Evolutionary conservation across 2,888 invertebrate species (phyloP).

Genomic region (Anticlea derivata): DNA sequence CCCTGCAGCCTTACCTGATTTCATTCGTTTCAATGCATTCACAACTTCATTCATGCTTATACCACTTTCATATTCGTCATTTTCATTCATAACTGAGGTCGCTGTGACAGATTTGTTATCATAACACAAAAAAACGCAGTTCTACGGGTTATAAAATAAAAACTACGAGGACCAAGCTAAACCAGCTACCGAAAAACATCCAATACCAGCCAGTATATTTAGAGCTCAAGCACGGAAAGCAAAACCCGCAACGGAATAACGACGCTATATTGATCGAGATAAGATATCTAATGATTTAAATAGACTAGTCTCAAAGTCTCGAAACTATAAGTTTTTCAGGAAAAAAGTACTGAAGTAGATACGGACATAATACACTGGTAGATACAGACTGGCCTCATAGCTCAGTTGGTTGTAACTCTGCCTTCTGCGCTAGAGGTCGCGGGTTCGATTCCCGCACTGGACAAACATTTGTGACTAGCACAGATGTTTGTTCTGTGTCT

Average conservation of each 20-base stretch:
- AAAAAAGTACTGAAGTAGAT: conserved; percentile 4
- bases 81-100: too few relatives aligned
- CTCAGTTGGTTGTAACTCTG: too few relatives aligned
- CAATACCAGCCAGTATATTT: conserved; percentile 3
- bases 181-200: conserved; percentile 1
- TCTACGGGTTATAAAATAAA: conserved; percentile 18
- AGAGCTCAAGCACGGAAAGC: conserved; percentile 8
- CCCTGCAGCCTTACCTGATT: too few relatives aligned
- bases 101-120: too few relatives aligned
- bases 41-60: too few relatives aligned
- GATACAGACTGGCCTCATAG: too few relatives aligned
- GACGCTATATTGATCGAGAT: background rate
- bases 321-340: conserved; percentile 12
- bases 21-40: too few relatives aligned
- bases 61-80: too few relatives aligned
- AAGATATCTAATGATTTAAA: background rate
- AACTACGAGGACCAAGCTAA: conserved; percentile 6
- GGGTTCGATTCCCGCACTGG: too few relatives aligned
- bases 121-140: conserved; percentile 15
- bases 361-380: conserved; percentile 11
- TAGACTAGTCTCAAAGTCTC: background rate
- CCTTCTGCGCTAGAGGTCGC: too few relatives aligned
- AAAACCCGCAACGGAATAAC: background rate
- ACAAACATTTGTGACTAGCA: too few relatives aligned
- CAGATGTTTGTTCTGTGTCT: too few relatives aligned